Percentiles rank a stretch among this genome's conserved stretches.
phyloP scores from a whole-genome alignment of 2,888 invertebrate genomes.

The Alitta virens region DNA sequence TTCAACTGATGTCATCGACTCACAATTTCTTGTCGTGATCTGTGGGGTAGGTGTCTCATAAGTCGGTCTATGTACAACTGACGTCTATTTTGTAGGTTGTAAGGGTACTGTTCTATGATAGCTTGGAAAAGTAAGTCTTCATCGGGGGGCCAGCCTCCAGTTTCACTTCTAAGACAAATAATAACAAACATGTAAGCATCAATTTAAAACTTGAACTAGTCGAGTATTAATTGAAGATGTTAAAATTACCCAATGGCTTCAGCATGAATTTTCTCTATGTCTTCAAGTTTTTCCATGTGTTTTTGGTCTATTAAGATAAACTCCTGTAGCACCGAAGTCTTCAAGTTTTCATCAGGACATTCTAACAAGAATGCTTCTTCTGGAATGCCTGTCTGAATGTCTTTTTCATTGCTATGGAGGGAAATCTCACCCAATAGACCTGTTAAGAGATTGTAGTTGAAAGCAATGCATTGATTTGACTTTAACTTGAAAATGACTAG shows the following conservation, averaged over 20 bases:
- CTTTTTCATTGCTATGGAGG: background rate
- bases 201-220: background rate
- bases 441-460: background rate
- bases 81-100: conserved; percentile 46
- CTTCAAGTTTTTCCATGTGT: conserved; percentile 41
- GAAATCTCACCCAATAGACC: conserved; percentile 10
- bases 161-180: conserved; percentile 15
- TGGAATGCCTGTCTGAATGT: conserved; percentile 45
- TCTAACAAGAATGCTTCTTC: conserved; percentile 50
- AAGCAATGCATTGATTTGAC: too few species aligned
- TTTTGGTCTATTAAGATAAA: conserved; percentile 52
- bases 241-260: conserved; percentile 39
- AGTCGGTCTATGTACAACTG: conserved; percentile 48
- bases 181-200: background rate
- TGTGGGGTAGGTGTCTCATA: conserved; percentile 44
- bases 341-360: conserved; percentile 48
- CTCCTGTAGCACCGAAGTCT: conserved; percentile 48
- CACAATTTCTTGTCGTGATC: conserved; percentile 44
- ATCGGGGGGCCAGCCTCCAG: conserved; percentile 49
- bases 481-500: too few species aligned
- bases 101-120: conserved; percentile 48
- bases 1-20: too few species aligned
- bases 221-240: background rate
- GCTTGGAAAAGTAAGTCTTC: conserved; percentile 48
- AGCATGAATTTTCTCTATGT: conserved; percentile 41